Evolutionary conservation across 2,797 vertebrate genomes (phyloP), one percentile per base, ranked within the genome.

Genomic region (Echeneis naucrates): DNA sequence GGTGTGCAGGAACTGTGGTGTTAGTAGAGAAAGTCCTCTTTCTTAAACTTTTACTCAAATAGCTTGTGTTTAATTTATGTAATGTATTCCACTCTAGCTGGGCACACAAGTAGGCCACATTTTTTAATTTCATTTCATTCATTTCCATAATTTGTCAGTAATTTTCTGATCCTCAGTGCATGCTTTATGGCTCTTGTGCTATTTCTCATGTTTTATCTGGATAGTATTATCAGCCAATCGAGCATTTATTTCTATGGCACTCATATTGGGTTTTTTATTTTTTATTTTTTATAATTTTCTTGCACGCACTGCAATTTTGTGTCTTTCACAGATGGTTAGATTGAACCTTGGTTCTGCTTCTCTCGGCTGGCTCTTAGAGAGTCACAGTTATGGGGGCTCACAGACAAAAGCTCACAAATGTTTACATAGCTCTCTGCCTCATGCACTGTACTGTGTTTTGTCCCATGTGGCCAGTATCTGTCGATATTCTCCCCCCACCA

Each of bases 401-500:
- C 6, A 21, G 1, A 48, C 16, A 51, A 23, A 66, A 10, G 8
- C 7, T 24, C 26, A 56, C 33, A 42, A 21, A 54, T 32, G 23
- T 40, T 27, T 16, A 56, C 14, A 21, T 26, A 47, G 4, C 26
- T 57, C 17, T 50, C 4, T 70, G 53, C 2, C 1, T 13, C 9
- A 1, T 2, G 60, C 65, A n/a, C 63, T 51, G 17, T 3, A 1
- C 13, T 61, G 33, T 50, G 8, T 10, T 68, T 68, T 58, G 56
- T 75, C 37, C 59, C 61, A 33, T 64, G 53, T 54, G 8, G 38
- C 56, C 37, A 60, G 2, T 53, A 11, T 24, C 42, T 66, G 58
- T 69, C 21, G 11, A 37, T 57, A 65, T 81, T 58, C 52, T 60
- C 47, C 67, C 1, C 65, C 76, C 45, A 14, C 21, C 40, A n/a